Evolutionary conservation across 2,113 vertebrate species (phyloP).

Genomic region (Macaca mulatta): DNA sequence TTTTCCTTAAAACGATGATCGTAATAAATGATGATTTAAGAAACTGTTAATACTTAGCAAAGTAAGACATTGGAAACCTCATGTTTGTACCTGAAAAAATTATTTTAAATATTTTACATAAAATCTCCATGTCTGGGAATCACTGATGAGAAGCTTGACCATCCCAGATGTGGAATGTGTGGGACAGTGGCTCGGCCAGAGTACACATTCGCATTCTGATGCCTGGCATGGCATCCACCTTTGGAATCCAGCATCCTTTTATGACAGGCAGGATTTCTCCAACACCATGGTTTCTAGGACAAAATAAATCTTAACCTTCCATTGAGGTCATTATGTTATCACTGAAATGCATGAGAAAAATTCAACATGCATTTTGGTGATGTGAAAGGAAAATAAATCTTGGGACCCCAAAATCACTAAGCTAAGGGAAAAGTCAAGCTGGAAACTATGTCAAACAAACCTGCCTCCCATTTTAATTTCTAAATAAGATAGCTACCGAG

Average conservation of each 20-base stretch:
- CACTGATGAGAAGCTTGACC: background rate
- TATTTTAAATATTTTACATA: background rate
- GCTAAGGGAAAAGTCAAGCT: too few species aligned
- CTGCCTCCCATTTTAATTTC: too few species aligned
- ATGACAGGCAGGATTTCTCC: background rate
- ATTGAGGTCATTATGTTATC: background rate
- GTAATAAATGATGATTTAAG: background rate
- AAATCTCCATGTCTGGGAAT: background rate
- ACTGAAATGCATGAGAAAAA: background rate
- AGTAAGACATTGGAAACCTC: background rate
- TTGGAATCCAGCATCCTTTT: background rate
- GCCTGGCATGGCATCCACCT: background rate
- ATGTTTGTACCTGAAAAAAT: background rate
- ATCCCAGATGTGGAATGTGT: background rate
- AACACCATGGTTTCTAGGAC: background rate
- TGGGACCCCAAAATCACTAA: too few species aligned
- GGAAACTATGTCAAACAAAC: too few species aligned
- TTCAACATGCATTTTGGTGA: background rate
- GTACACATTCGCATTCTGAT: rapidly evolving
- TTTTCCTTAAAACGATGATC: background rate
- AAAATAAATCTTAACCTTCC: background rate
- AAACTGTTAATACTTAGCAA: background rate
- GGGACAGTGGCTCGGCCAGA: background rate
- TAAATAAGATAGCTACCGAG: too few species aligned
- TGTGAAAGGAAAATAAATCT: too few species aligned